Evolutionary conservation across 2,888 invertebrate genomes (phyloP).

Genomic region (Drosophila kambysellisi): DNA sequence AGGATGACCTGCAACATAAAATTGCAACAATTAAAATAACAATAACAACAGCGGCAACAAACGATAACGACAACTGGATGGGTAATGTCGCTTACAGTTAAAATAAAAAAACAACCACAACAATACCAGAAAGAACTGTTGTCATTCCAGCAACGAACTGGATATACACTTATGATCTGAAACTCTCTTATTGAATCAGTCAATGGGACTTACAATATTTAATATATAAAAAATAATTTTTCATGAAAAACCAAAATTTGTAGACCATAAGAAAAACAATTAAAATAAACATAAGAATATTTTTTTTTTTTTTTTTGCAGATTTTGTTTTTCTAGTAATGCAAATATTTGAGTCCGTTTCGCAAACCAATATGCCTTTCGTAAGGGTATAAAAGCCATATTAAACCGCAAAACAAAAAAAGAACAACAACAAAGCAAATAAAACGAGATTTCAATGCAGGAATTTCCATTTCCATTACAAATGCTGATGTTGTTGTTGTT

Average conservation of each 20-base stretch:
- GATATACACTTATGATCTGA: conserved; percentile 9
- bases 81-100: conserved; percentile 55
- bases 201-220: background rate
- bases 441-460: conserved; percentile 75
- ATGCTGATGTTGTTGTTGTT: conserved; percentile 56
- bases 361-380: background rate
- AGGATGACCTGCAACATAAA: conserved; percentile 24
- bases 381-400: conserved; percentile 40
- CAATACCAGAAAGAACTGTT: background rate
- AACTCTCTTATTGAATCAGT: background rate
- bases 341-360: background rate
- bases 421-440: conserved; percentile 47
- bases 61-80: conserved; percentile 42
- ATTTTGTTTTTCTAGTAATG: background rate
- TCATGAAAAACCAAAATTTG: background rate
- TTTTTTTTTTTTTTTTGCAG: background rate
- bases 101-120: conserved; percentile 22
- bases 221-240: background rate
- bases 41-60: conserved; percentile 24
- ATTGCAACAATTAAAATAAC: conserved; percentile 61
- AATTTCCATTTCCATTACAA: conserved; percentile 77
- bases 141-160: background rate
- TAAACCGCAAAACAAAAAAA: conserved; percentile 56
- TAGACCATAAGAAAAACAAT: background rate
- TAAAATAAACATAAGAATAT: background rate